These are phyloP conservation scores for Pangasius mekongensis DNA, from an alignment of 2,797 vertebrate species.

Conservation along the genomic window DNA sequence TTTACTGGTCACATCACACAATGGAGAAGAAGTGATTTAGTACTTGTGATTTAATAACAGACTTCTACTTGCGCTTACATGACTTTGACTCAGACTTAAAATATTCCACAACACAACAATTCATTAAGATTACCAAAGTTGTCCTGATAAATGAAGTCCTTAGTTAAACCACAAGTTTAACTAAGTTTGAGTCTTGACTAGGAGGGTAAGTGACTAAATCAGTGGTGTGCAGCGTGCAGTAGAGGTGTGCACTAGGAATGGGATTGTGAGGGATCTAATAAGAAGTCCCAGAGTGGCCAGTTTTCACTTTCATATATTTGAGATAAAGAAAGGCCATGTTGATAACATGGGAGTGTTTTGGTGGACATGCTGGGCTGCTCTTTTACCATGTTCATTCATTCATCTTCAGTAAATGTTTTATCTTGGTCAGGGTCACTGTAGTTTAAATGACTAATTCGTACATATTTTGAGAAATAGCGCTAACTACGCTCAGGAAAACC, in stretches of 20 bases:
- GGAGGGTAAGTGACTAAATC: neutral
- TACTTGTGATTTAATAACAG: neutral
- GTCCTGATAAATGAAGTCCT: neutral
- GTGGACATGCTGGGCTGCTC: neutral
- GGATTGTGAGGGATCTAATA: neutral
- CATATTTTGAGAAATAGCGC: neutral
- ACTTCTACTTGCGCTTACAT: neutral
- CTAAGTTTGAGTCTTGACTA: neutral
- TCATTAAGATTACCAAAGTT: neutral
- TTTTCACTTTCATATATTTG: neutral
- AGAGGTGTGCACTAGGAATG: neutral
- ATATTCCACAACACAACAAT: neutral
- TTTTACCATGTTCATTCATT: neutral
- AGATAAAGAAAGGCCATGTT: neutral
- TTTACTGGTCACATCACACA: slow-evolving; percentile 65
- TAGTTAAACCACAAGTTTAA: neutral
- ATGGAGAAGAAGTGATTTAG: slow-evolving; percentile 42
- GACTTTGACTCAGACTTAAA: neutral
- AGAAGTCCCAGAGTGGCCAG: neutral
- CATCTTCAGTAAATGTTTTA: neutral
- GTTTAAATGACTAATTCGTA: neutral
- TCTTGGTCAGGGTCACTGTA: neutral
- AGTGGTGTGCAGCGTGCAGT: neutral
- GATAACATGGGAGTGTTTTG: too few species aligned
- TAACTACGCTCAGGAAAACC: neutral